Evolutionary conservation across 37 sponge, comb jelly and placozoan genomes (phyloP).

Genomic region (Beroe forskalii): DNA sequence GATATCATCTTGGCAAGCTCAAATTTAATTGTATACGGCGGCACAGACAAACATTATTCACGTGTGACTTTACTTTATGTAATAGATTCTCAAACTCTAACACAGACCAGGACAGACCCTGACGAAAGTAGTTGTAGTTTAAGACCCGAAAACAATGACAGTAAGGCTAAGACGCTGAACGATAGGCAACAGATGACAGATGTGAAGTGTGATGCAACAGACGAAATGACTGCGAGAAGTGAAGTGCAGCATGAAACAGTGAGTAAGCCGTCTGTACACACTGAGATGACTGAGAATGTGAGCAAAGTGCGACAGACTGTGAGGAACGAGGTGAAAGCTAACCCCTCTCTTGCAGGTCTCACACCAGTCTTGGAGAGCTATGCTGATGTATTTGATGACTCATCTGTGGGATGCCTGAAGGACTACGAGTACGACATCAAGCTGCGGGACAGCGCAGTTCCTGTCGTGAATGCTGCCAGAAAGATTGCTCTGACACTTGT

Average conservation of each 20-base stretch:
- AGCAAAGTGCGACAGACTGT: not conserved
- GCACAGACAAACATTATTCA: no score
- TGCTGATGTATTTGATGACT: slow-evolving; percentile 4
- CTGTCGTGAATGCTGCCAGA: slow-evolving; percentile 68
- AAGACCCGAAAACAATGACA: no score
- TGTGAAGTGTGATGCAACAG: not conserved
- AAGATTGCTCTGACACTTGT: slow-evolving; percentile 67
- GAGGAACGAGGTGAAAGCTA: not conserved
- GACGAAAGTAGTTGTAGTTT: no score
- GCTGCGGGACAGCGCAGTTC: slow-evolving; percentile 44
- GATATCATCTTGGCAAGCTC: no score
- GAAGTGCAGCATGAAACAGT: not conserved
- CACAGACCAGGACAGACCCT: no score
- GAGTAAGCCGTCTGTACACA: no score
- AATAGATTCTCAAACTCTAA: no score
- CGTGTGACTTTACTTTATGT: no score
- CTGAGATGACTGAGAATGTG: no score
- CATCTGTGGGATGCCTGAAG: slow-evolving; percentile 66
- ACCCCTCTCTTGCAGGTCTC: not conserved
- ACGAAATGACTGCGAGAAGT: not conserved
- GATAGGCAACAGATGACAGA: no score
- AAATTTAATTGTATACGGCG: no score
- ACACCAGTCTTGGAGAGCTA: not conserved
- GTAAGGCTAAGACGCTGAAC: no score
- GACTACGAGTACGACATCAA: slow-evolving; percentile 69